phyloP scores from a whole-genome alignment of 2,888 invertebrate species.

The Sinotaia quadrata region DNA sequence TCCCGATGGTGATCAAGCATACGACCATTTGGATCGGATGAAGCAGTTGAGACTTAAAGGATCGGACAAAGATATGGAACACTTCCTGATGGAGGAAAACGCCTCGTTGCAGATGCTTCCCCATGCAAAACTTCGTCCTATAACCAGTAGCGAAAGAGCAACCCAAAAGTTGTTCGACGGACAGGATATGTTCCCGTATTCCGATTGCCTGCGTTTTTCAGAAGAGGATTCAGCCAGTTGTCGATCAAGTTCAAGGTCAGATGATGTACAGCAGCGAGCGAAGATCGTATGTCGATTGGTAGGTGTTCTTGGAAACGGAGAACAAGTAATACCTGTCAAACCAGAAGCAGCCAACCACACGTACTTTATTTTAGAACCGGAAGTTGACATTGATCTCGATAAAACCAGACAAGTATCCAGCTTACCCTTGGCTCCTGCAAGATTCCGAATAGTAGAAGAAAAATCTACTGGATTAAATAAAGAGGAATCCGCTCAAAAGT shows the following conservation, averaged over 20 bases:
- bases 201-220: neutral
- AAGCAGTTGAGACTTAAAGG: neutral
- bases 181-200: neutral
- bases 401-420: neutral
- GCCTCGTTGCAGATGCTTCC: too few species aligned
- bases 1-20: slow-evolving; percentile 3
- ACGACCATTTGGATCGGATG: slow-evolving; percentile 8
- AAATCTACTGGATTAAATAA: too few species aligned
- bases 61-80: neutral
- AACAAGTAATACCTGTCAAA: slow-evolving; percentile 1
- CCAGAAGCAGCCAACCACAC: slow-evolving; percentile 2
- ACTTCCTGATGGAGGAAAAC: neutral
- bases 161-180: neutral
- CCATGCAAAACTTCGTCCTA: too few species aligned
- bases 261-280: too few species aligned
- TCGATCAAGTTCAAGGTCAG: neutral
- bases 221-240: too few species aligned
- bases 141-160: neutral
- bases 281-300: slow-evolving; percentile 22
- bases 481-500: neutral
- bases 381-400: neutral
- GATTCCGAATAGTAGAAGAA: slow-evolving; percentile 1
- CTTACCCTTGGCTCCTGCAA: neutral
- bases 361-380: slow-evolving; percentile 18
- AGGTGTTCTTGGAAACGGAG: slow-evolving; percentile 24